A percentile compares a stretch with the other conserved stretches of the same genome.
Conservation (phyloP, 2,888 invertebrate species). For the Harmothoe impar region DNA sequence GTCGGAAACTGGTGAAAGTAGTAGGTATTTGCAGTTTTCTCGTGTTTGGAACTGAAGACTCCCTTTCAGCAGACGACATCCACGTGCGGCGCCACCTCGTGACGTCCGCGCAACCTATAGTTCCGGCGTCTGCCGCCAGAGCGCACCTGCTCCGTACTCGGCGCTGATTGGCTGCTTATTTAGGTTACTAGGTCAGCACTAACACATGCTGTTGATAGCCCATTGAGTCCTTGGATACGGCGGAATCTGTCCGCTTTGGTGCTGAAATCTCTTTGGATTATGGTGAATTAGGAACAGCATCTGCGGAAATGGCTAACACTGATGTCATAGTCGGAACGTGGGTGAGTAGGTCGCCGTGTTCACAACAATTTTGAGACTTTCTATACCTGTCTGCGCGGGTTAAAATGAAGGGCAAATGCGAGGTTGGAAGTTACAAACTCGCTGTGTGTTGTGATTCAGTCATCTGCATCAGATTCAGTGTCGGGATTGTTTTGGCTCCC, state of each 20-base stretch:
- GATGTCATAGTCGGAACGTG: slow-evolving; percentile 47
- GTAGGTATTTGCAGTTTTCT: no score
- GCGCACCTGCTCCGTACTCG: background rate
- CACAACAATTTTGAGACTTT: no score
- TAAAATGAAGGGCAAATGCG: no score
- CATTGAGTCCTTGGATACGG: slow-evolving; percentile 54
- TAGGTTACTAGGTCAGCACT: slow-evolving; percentile 45
- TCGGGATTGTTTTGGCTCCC: background rate
- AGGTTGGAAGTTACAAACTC: no score
- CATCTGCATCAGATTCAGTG: no score
- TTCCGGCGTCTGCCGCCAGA: background rate
- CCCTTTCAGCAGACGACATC: slow-evolving; percentile 17
- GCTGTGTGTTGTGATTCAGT: no score
- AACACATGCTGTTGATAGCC: slow-evolving; percentile 51
- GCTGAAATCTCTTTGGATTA: slow-evolving; percentile 18
- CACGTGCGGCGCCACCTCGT: background rate
- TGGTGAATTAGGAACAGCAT: background rate
- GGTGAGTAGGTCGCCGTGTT: slow-evolving; percentile 1
- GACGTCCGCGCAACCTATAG: background rate
- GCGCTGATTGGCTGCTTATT: slow-evolving; percentile 26
- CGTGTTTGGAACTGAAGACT: background rate
- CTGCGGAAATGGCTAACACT: slow-evolving; percentile 40
- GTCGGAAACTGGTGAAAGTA: no score
- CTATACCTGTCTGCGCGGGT: no score
- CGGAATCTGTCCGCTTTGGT: background rate